phyloP scores from a whole-genome alignment of 53 echinoderm and acorn worm species.

The Glandiceps talaboti region DNA sequence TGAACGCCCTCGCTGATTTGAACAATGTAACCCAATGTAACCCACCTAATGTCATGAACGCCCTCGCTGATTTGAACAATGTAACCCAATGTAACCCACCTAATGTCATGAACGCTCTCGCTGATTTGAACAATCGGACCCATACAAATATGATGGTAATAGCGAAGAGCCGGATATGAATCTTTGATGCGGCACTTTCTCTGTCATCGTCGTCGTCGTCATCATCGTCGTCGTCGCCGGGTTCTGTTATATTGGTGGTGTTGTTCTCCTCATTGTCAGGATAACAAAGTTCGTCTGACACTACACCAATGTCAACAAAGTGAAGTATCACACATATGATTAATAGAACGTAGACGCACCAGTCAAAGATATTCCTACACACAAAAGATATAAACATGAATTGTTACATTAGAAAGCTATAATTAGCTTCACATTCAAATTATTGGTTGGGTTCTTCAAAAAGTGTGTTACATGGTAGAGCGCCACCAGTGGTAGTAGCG shows the following conservation, averaged over 20 bases:
- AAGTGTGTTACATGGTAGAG: too few relatives aligned
- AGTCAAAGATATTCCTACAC: not conserved
- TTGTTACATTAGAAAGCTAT: too few relatives aligned
- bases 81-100: conserved; percentile 36
- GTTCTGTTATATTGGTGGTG: not conserved
- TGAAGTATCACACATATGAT: not conserved
- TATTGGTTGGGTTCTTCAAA: too few relatives aligned
- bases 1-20: conserved; percentile 72
- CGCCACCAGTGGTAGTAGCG: too few relatives aligned
- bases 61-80: conserved; percentile 72
- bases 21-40: conserved; percentile 24
- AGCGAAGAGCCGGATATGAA: conserved; percentile 20
- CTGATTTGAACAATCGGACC: conserved; percentile 73
- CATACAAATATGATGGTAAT: conserved; percentile 77
- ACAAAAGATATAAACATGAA: too few relatives aligned
- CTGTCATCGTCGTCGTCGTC: not conserved
- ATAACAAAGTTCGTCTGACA: not conserved
- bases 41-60: conserved; percentile 66
- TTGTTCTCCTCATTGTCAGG: not conserved
- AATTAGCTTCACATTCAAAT: too few relatives aligned
- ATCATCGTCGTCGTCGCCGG: not conserved
- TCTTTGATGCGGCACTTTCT: not conserved
- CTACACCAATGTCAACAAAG: not conserved
- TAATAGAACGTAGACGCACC: not conserved
- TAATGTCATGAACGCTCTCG: conserved; percentile 53